Percentiles rank a stretch among this genome's conserved stretches.
Evolutionary conservation across 1,140 invertebrate genomes (phyloP).

Genomic region (Temnothorax nylanderi): DNA sequence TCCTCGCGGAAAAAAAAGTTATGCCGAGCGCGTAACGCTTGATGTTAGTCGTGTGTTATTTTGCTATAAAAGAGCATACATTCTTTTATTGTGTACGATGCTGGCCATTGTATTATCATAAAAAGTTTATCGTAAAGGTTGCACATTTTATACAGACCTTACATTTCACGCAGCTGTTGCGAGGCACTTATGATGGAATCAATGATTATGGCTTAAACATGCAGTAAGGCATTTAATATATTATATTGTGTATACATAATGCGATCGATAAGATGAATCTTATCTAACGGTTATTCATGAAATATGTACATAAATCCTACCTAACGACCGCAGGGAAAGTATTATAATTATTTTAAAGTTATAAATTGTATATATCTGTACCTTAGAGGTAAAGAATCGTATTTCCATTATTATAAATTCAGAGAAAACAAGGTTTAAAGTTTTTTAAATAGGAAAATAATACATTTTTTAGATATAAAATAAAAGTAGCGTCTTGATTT

Average conservation of each 20-base stretch:
- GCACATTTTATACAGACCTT: neutral
- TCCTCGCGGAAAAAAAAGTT: neutral
- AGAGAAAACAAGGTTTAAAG: too few species aligned
- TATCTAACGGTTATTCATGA: neutral
- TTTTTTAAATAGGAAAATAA: too few species aligned
- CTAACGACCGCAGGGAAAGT: neutral
- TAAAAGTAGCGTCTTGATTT: too few species aligned
- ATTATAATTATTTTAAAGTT: neutral
- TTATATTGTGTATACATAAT: conserved; percentile 5
- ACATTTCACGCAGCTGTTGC: conserved; percentile 2
- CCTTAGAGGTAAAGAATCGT: too few species aligned
- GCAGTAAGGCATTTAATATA: neutral
- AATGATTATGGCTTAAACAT: neutral
- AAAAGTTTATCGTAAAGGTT: neutral
- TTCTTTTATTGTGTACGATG: neutral
- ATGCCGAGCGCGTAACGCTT: neutral
- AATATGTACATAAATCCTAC: neutral
- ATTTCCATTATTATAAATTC: too few species aligned
- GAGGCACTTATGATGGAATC: neutral
- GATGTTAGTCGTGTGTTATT: neutral
- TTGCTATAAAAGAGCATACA: neutral
- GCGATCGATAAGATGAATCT: neutral
- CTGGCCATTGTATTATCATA: conserved; percentile 13
- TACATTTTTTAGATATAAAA: too few species aligned
- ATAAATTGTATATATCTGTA: neutral